Percentiles rank a stretch among this genome's conserved stretches.
Conservation (phyloP, 2,888 invertebrate genomes). For the Andrena chrysosceles region DNA sequence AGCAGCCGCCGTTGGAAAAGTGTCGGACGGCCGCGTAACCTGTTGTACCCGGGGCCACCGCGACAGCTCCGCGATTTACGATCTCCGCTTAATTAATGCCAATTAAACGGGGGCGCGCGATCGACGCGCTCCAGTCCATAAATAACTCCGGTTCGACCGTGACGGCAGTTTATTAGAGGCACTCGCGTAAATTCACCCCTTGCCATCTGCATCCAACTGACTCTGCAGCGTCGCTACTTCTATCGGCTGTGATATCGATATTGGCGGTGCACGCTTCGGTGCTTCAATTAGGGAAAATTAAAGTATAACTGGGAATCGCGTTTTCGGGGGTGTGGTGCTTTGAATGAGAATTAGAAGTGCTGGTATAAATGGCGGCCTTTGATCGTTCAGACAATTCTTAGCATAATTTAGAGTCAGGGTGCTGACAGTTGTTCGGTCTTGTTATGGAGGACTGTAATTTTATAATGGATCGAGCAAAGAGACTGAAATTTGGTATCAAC, state of each 20-base stretch:
- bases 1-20: slow-evolving; percentile 19
- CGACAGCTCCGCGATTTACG: slow-evolving; percentile 56
- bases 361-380: too few species aligned
- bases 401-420: too few species aligned
- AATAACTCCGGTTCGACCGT: slow-evolving; percentile 41
- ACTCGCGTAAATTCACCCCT: slow-evolving; percentile 14
- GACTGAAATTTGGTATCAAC: too few species aligned
- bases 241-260: slow-evolving; percentile 14
- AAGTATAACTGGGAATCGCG: too few species aligned
- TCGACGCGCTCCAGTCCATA: slow-evolving; percentile 39
- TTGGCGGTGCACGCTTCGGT: neutral
- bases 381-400: too few species aligned
- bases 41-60: slow-evolving; percentile 34
- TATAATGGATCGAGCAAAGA: too few species aligned
- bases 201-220: neutral
- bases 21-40: slow-evolving; percentile 38
- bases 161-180: slow-evolving; percentile 35
- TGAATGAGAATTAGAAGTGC: too few species aligned
- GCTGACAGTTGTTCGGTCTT: too few species aligned
- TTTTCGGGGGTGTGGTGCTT: too few species aligned
- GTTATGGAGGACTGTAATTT: too few species aligned
- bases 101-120: slow-evolving; percentile 50
- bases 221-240: slow-evolving; percentile 2
- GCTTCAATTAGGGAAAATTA: neutral
- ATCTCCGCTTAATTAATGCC: slow-evolving; percentile 58